Conservation (phyloP, 2,888 invertebrate genomes). For the Tetranychus truncatus region DNA sequence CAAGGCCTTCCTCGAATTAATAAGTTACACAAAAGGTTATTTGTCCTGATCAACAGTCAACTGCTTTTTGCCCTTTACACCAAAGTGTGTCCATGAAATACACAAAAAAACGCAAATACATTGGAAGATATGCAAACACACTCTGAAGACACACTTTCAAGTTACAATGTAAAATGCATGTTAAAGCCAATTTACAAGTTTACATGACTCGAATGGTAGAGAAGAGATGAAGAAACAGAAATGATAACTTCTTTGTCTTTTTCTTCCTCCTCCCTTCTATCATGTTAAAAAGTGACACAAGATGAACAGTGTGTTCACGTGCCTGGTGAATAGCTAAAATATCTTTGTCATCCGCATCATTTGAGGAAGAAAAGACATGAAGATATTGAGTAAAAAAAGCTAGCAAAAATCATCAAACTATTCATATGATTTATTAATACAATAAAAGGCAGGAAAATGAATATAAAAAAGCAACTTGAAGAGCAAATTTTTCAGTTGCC, state of each 20-base stretch:
- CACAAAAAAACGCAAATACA: no score
- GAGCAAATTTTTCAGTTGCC: no score
- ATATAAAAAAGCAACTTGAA: no score
- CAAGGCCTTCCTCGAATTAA: no score
- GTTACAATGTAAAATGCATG: neutral
- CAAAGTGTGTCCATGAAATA: no score
- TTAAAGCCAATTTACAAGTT: neutral
- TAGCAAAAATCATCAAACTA: neutral
- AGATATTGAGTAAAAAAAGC: neutral
- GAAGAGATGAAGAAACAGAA: neutral
- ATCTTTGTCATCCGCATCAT: neutral
- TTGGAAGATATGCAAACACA: no score
- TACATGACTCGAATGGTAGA: neutral
- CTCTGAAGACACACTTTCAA: no score
- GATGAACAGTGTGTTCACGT: neutral
- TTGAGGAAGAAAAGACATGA: neutral
- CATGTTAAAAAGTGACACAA: neutral
- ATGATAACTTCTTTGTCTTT: neutral
- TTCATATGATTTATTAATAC: neutral
- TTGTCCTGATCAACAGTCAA: no score
- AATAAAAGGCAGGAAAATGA: neutral
- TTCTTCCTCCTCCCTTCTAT: no score
- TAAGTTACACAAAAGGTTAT: no score
- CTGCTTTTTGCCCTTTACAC: no score
- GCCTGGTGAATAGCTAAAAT: neutral